Evolutionary conservation across 2,797 vertebrate species (phyloP).

Genomic region (Neosalanx taihuensis): DNA sequence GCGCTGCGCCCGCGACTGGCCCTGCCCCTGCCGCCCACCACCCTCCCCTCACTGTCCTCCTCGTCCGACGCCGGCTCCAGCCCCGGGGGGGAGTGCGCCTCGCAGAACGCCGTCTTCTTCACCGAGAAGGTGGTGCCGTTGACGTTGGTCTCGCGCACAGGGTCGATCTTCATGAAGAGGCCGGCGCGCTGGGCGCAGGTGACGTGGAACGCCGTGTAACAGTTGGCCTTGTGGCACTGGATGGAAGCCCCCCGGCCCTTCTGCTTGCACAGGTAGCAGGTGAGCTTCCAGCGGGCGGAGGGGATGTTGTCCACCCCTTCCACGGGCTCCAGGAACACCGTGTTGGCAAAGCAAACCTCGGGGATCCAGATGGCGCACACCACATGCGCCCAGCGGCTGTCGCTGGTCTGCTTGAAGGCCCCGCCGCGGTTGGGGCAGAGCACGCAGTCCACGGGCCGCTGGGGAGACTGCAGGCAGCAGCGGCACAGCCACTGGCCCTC

Average conservation of each 20-base stretch:
- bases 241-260: slow-evolving; percentile 85
- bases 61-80: slow-evolving; percentile 62
- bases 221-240: slow-evolving; percentile 87
- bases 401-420: slow-evolving; percentile 87
- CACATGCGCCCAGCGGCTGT: slow-evolving; percentile 86
- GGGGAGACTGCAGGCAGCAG: slow-evolving; percentile 85
- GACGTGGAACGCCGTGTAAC: slow-evolving; percentile 87
- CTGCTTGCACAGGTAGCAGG: slow-evolving; percentile 85
- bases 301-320: slow-evolving; percentile 85
- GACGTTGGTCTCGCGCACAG: slow-evolving; percentile 81
- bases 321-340: slow-evolving; percentile 86
- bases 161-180: slow-evolving; percentile 90
- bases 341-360: slow-evolving; percentile 88
- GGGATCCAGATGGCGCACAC: slow-evolving; percentile 91
- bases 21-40: slow-evolving; percentile 60
- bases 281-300: slow-evolving; percentile 83
- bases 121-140: slow-evolving; percentile 85
- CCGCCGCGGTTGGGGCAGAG: slow-evolving; percentile 87
- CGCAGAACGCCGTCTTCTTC: slow-evolving; percentile 86
- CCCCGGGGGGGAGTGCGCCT: slow-evolving; percentile 75
- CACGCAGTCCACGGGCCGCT: slow-evolving; percentile 82
- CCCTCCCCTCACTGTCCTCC: slow-evolving; percentile 49
- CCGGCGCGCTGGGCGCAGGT: slow-evolving; percentile 84
- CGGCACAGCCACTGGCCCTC: slow-evolving; percentile 89
- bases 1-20: slow-evolving; percentile 72